Conservation (phyloP, 2,797 vertebrate species). For the Anas acuta region DNA sequence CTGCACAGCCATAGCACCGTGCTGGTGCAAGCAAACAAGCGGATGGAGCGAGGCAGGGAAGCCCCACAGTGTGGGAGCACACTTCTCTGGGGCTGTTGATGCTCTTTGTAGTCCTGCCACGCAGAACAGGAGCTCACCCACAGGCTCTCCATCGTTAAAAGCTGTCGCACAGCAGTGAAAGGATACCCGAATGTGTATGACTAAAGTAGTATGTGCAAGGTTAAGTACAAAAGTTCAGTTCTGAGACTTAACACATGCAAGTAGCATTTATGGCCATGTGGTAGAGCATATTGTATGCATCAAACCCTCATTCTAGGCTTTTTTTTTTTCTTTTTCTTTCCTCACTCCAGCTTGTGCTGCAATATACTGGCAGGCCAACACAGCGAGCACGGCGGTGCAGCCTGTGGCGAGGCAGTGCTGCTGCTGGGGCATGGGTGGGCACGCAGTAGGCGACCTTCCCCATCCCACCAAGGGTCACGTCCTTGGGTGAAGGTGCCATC, state of each 20-base stretch:
- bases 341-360: not conserved
- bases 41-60: too few species aligned
- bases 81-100: too few species aligned
- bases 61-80: too few species aligned
- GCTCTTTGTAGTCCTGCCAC: not conserved
- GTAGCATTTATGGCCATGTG: conserved; percentile 20
- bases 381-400: not conserved
- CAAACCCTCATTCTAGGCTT: not conserved
- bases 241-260: not conserved
- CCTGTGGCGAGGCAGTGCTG: too few species aligned
- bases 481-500: not conserved
- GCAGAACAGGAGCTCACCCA: not conserved
- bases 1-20: too few species aligned
- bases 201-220: not conserved
- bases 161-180: rapidly evolving
- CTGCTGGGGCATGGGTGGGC: too few species aligned
- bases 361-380: not conserved
- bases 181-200: not conserved
- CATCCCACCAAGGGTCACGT: too few species aligned
- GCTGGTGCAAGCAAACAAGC: too few species aligned
- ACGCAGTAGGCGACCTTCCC: too few species aligned
- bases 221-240: conserved; percentile 11
- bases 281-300: conserved; percentile 21
- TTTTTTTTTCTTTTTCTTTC: too few species aligned
- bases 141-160: not conserved